Evolutionary conservation across 2,888 invertebrate species (phyloP).

Genomic region (Erynnis tages): DNA sequence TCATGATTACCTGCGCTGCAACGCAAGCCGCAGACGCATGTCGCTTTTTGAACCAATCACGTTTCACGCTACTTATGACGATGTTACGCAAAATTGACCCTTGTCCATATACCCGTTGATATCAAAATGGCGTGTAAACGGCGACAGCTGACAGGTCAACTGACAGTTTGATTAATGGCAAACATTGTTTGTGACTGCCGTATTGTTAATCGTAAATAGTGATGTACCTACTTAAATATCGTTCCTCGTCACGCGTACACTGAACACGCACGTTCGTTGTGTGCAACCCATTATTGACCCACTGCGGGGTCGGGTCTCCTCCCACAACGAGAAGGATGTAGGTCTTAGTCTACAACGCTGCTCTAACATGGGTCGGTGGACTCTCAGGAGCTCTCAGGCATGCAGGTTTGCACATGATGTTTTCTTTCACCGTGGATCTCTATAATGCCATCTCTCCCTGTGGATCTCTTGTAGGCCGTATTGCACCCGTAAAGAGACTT

Average conservation of each 20-base stretch:
- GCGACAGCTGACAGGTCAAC: conserved; percentile 4
- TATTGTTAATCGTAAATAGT: conserved; percentile 2
- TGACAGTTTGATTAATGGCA: conserved; percentile 3
- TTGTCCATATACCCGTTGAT: neutral
- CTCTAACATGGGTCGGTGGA: no score
- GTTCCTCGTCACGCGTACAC: neutral
- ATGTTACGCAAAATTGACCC: neutral
- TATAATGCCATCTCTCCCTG: no score
- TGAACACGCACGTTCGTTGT: neutral
- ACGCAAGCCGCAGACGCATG: neutral
- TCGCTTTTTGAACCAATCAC: neutral
- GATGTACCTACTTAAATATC: no score
- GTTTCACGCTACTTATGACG: neutral
- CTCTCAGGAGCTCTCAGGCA: no score
- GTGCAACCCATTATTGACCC: no score
- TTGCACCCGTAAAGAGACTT: no score
- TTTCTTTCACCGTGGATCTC: no score
- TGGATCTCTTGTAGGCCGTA: no score
- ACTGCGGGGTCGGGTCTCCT: no score
- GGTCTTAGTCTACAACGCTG: no score
- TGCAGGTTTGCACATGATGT: no score
- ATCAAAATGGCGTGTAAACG: neutral
- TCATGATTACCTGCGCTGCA: neutral
- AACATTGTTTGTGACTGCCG: neutral
- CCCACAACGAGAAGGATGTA: no score